Base-by-base conservation (phyloP, 2,113 vertebrate genomes). In the Tyto alba region DNA sequence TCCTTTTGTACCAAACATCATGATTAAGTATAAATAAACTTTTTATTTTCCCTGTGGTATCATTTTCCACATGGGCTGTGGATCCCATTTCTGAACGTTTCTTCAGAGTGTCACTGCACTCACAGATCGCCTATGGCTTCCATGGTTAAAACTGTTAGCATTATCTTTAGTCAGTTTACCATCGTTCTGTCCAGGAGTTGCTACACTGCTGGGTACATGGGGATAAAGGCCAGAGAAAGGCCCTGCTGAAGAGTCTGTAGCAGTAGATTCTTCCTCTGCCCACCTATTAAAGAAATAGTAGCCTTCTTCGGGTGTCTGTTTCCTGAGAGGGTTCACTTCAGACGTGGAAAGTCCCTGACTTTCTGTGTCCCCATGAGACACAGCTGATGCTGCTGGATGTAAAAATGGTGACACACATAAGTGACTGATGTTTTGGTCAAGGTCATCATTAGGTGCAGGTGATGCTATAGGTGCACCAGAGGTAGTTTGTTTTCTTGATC, bases 71-170 rank as follows among this genome's bases (percentile, higher is more conserved):
- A 5, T 16, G 64, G 63, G 43, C 71, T 45, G 57, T 36, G 12
- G 41, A 21, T 52, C 71, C 32, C 21, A 36, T 60, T 75, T 48
- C 43, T 36, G 68, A 45, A 16, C 3, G 22, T 60, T 41, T n/a
- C 30, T 30, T 97, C 83, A 98, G 52, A 98, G 97, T 10, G 98
- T 98, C 92, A 98, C 88, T 36, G 98, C 93, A 30, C 98, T 98
- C 95, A 98, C 75, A 38, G 98, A 98, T 64, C 98, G 95, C 32
- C 75, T 95, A 56, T 98, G 98, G 89, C 95, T 97, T 16, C 97
- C 79, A 1, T 15, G 75, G 10, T 16, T 57, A 20, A 86, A 89
- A 26, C 11, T 60, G 7, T 22, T 41, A 81, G n/a, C 6, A 1
- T 56, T 32, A 23, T 22, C 62, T 34, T 73, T 68, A 10, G 32